Base-by-base conservation (phyloP, 1,140 invertebrate genomes). In the Bombus huntii region DNA sequence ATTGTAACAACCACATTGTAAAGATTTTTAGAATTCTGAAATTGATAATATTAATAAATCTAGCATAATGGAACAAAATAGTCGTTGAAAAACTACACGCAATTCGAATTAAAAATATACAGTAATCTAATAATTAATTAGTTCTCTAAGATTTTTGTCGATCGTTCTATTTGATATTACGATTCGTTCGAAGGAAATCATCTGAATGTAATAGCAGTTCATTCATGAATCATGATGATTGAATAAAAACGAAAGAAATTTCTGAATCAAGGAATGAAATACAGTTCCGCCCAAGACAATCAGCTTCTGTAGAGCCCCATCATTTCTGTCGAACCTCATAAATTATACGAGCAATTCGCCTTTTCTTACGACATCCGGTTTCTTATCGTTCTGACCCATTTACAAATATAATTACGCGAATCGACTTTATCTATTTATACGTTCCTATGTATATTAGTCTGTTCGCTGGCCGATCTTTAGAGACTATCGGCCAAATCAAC, bases 331-430 rank as follows among this genome's bases (percentile, higher is more conserved):
- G 73, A 53, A 28, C 6, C 44, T 15, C 9, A 18, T 81, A 57
- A 57, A 81, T 72, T 81, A 73, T 44, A 73, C 37, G 34, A 73
- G 15, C 39, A 22, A 80, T 70, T 70, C 65, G 22, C 39, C n/a
- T n/a, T 4, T 65, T 22, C 12, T 34, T 34, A 34, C n/a, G 70
- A 73, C 53, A 70, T 71, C 66, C 34, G 44, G 44, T 37, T 62
- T 53, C 53, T 81, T 81, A 73, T 73, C 70, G 13, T 28, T 34
- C 70, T 81, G 53, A 81, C 70, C 80, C 70, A 62, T 73, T 81
- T 81, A 72, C 22, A 59, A 39, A 12, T 57, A n/a, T 37, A 81
- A 73, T 81, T 73, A 47, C 80, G 80, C 70, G 53, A 81, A 81
- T 62, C 70, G 6, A 4, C 25, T 62, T 73, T 73, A 65, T 65